Evolutionary conservation across 2,888 invertebrate genomes (phyloP), one percentile per base, ranked within the genome.

Genomic region (Hofmannophila pseudospretella): DNA sequence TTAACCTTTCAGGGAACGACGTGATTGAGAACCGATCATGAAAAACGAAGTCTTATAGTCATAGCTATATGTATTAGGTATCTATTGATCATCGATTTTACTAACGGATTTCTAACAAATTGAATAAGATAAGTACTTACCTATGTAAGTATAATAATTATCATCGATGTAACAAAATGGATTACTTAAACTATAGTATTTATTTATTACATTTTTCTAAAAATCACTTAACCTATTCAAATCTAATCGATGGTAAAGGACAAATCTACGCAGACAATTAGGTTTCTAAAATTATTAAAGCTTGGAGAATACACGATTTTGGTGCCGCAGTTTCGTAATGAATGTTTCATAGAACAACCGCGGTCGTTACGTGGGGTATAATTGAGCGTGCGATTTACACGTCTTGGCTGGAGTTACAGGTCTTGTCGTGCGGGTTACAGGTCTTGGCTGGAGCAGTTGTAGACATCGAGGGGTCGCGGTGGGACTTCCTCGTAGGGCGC

Each of bases 401-500:
- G 54, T 90, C 89, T 70, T 90, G 89, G 45, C 90, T 91, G 36
- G 90, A 90, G 68, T 67, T 74, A 89, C 42, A 88, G 69, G 54
- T 90, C 89, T 70, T 90, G 89, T 45, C 90, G 10, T 4, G 27
- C 12, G 4, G 25, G 27, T 67, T 74, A 89, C 42, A 88, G 69
- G 54, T 90, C 89, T 70, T 90, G 89, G 45, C 90, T 91, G 36
- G 90, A 90, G 68, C 92, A 92, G 66, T 92, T 91, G 52, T 88
- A 88, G 30, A 88, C 80, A 42, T 90, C 90, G 43, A 89, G 82
- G 20, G 88, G 73, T 45, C 89, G 84, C 0, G 90, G 90, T 9
- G 89, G 81, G 5, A 89, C 90, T 62, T 93, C 93, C 67, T 94
- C 94, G 62, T 91, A 93, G 0, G 94, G 94, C 20, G 89, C 88